Base-by-base conservation (phyloP, 2,888 invertebrate species). In the Scaptomyza caliginosa region DNA sequence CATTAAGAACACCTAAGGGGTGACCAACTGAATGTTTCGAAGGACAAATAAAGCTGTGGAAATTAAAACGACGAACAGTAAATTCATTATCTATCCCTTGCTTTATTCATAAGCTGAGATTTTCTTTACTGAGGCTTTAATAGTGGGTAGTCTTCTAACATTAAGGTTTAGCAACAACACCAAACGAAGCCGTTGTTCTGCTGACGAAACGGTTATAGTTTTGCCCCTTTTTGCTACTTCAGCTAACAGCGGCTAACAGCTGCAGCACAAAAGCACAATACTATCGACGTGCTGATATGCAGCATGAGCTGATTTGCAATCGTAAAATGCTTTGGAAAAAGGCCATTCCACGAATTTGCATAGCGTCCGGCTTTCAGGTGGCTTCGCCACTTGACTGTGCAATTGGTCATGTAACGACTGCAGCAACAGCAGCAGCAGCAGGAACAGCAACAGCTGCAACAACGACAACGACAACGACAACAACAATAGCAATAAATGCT, bases 371-470 rank as follows among this genome's bases (percentile, higher is more conserved):
- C 34, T 34, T 52, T 21, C 57, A 62, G 64, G 46, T 64, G 59
- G 76, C 42, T 43, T 28, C 60, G 74, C 40, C 77, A 77, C 84
- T 84, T 84, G 62, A 64, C 50, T 67, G 46, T 72, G 81, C 88
- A 86, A 86, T 83, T 88, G 88, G 85, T 68, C 87, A 62, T 86
- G 84, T 74, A 67, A 57, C 70, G 64, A 74, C 67, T 51, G 42
- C 54, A 51, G 54, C 66, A 71, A 13, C 51, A 56, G 30, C 28
- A 54, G 17, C 40, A 60, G 16, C 51, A 56, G 30, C 28, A 54
- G 17, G 38, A 60, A 38, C 38, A 38, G 21, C 16, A 60, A 28
- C 58, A 65, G 40, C 23, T 40, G 11, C 50, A 48, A 40, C 34
- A 36, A 24, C 19, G 51, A 36, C 48, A 49, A 21, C 13, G 23